These are phyloP conservation scores for Camarhynchus parvulus DNA, from an alignment of 2,113 vertebrate genomes.

Conservation along the genomic window DNA sequence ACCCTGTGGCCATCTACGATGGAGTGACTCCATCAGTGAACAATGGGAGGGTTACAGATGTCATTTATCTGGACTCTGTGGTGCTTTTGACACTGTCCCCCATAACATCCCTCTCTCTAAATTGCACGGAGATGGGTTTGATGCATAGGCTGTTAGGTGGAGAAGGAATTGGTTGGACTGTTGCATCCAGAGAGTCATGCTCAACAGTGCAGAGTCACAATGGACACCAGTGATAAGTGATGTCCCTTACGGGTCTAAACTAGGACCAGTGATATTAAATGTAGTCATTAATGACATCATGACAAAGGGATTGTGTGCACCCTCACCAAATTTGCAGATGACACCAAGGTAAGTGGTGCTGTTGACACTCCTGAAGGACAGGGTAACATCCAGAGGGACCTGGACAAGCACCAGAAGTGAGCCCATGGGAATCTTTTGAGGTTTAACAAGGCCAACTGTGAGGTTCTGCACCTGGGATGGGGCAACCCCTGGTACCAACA, in stretches of 20 bases:
- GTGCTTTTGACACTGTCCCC: background rate
- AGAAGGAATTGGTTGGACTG: background rate
- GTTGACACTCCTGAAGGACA: background rate
- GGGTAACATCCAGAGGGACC: background rate
- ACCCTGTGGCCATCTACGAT: background rate
- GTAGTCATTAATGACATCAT: background rate
- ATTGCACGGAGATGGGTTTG: background rate
- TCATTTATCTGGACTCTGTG: background rate
- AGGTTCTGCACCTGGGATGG: background rate
- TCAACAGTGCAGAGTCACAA: background rate
- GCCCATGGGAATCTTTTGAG: background rate
- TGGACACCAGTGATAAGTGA: background rate
- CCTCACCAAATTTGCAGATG: background rate
- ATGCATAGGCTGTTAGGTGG: background rate
- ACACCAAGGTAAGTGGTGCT: background rate
- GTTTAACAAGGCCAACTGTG: background rate
- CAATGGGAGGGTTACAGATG: background rate
- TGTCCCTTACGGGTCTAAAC: background rate
- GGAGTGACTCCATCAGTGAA: background rate
- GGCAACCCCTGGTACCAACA: background rate
- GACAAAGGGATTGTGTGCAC: no score
- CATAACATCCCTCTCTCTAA: background rate
- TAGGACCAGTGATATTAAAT: background rate
- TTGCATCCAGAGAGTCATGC: background rate
- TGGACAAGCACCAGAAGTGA: background rate